Conservation (phyloP, 1,140 invertebrate genomes). For the Calephelis virginiensis region DNA sequence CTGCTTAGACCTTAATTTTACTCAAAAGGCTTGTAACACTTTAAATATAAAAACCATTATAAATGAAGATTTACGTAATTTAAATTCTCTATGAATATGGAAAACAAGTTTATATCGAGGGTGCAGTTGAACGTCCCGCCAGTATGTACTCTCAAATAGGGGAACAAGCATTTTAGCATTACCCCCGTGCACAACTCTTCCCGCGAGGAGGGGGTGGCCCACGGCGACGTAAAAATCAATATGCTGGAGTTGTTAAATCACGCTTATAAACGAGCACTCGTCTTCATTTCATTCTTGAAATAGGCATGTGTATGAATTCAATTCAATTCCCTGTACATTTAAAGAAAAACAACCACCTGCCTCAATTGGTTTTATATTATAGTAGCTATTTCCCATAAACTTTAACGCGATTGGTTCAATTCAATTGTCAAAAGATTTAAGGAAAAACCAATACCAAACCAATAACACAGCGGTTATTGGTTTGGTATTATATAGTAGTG, state of each 20-base stretch:
- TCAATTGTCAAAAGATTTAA: too few relatives aligned
- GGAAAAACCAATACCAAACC: too few relatives aligned
- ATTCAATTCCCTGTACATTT: conserved; percentile 34
- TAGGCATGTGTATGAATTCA: conserved; percentile 55
- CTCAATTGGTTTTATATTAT: too few relatives aligned
- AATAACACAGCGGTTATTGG: too few relatives aligned
- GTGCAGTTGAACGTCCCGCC: conserved; percentile 60
- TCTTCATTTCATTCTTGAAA: conserved; percentile 78
- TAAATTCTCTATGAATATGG: conserved; percentile 49
- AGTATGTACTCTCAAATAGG: conserved; percentile 78
- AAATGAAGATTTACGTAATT: too few relatives aligned
- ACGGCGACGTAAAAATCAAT: conserved; percentile 84
- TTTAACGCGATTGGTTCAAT: too few relatives aligned
- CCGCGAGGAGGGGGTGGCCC: conserved; percentile 74
- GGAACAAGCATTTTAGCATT: conserved; percentile 79
- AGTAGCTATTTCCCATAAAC: too few relatives aligned
- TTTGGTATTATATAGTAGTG: too few relatives aligned
- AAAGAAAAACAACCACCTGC: background rate
- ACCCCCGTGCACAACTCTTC: conserved; percentile 78
- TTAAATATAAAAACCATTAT: too few relatives aligned
- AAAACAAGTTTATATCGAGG: conserved; percentile 47
- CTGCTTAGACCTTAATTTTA: too few relatives aligned
- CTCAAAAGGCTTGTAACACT: too few relatives aligned
- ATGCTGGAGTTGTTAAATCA: conserved; percentile 86
- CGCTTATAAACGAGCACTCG: conserved; percentile 85